Conservation (phyloP, 2,797 vertebrate species). For the Mycteria americana region DNA sequence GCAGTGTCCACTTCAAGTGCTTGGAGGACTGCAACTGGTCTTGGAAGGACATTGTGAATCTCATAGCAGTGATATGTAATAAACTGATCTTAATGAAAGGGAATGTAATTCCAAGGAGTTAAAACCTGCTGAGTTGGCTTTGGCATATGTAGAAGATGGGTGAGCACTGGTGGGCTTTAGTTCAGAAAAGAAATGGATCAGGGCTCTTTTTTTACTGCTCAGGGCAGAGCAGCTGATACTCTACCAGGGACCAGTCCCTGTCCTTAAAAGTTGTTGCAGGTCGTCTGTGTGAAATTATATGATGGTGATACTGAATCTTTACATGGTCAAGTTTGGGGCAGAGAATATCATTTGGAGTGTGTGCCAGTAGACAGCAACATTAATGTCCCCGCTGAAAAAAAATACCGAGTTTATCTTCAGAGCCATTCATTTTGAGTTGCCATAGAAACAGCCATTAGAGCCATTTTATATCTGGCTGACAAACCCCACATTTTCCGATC, state of each 20-base stretch:
- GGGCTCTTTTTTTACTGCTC: background rate
- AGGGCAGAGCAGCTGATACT: background rate
- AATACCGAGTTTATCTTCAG: background rate
- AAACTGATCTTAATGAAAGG: background rate
- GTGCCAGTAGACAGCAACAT: background rate
- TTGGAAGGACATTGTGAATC: background rate
- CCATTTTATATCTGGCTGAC: conserved; percentile 11
- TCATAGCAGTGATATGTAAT: background rate
- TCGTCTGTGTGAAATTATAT: background rate
- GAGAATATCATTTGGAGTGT: background rate
- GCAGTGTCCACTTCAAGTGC: background rate
- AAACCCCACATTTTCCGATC: background rate
- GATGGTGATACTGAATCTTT: background rate
- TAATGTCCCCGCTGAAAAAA: background rate
- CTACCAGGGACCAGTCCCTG: too few species aligned
- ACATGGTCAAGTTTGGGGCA: background rate
- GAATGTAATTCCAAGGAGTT: background rate
- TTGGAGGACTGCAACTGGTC: background rate
- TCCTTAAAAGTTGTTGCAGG: background rate
- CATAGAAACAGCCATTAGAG: conserved; percentile 47
- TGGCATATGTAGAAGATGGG: background rate
- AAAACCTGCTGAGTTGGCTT: background rate
- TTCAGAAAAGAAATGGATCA: background rate
- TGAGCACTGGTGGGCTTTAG: background rate
- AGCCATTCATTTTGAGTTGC: conserved; percentile 26